phyloP scores from a whole-genome alignment of 2,797 vertebrate genomes.

The Gephyroberyx darwinii region DNA sequence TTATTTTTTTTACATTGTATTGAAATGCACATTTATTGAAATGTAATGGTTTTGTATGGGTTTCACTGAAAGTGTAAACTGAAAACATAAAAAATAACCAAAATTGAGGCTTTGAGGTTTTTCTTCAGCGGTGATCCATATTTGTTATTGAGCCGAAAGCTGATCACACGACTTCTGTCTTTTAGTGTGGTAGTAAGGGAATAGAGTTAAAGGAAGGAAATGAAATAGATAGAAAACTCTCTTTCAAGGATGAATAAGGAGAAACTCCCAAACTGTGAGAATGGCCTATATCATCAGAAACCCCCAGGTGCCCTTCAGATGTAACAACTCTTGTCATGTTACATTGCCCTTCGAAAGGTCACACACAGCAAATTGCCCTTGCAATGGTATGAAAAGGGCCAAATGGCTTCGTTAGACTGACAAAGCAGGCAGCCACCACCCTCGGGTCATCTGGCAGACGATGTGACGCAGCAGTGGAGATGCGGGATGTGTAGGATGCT shows the following conservation, averaged over 20 bases:
- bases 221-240: conserved; percentile 19
- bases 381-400: conserved; percentile 67
- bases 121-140: no score
- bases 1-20: no score
- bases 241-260: conserved; percentile 54
- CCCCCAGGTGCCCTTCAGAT: conserved; percentile 63
- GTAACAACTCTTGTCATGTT: conserved; percentile 78
- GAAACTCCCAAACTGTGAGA: conserved; percentile 60
- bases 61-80: neutral
- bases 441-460: conserved; percentile 66
- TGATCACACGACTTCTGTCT: no score
- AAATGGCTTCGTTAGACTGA: conserved; percentile 74
- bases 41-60: no score
- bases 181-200: no score
- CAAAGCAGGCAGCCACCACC: conserved; percentile 68
- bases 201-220: neutral
- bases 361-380: conserved; percentile 72
- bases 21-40: no score
- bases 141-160: no score
- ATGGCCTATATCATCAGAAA: conserved; percentile 61
- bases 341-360: conserved; percentile 76
- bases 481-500: conserved; percentile 55
- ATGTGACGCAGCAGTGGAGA: conserved; percentile 70
- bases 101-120: neutral
- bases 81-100: neutral